Conservation (phyloP, 2,113 vertebrate genomes). For the Lophius piscatorius region DNA sequence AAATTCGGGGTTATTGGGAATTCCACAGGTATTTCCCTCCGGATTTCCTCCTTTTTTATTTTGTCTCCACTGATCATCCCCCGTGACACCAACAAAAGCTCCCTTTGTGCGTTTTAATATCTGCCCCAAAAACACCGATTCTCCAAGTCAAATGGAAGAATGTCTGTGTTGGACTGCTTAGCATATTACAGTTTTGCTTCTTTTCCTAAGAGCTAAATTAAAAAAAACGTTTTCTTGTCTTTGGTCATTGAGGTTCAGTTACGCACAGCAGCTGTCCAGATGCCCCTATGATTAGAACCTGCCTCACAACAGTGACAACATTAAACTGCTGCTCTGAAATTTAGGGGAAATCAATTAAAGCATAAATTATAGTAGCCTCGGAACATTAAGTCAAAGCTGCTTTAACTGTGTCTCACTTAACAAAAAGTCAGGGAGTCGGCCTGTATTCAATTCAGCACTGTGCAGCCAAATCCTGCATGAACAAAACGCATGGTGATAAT, state of each 20-base stretch:
- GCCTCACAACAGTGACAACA: conserved; percentile 45
- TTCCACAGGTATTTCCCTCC: background rate
- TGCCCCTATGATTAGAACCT: conserved; percentile 20
- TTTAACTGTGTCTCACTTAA: conserved; percentile 48
- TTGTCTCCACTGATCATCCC: background rate
- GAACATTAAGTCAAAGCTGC: conserved; percentile 37
- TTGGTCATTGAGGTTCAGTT: conserved; percentile 7
- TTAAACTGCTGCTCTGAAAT: conserved; percentile 47
- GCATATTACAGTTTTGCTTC: background rate
- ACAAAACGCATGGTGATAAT: background rate
- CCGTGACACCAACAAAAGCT: conserved; percentile 26
- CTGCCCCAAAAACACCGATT: background rate
- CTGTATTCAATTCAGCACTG: background rate
- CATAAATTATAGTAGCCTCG: conserved; percentile 45
- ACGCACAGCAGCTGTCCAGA: conserved; percentile 33
- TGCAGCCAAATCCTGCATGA: background rate
- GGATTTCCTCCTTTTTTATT: too few relatives aligned
- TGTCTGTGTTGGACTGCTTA: background rate
- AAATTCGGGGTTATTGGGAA: background rate
- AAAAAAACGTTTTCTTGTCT: background rate
- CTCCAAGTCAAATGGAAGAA: background rate
- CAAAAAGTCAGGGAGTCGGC: background rate
- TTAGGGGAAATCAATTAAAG: conserved; percentile 62
- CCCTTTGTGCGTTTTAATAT: background rate
- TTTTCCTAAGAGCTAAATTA: conserved; percentile 14